phyloP scores from a whole-genome alignment of 2,113 vertebrate genomes.

The Morone saxatilis region DNA sequence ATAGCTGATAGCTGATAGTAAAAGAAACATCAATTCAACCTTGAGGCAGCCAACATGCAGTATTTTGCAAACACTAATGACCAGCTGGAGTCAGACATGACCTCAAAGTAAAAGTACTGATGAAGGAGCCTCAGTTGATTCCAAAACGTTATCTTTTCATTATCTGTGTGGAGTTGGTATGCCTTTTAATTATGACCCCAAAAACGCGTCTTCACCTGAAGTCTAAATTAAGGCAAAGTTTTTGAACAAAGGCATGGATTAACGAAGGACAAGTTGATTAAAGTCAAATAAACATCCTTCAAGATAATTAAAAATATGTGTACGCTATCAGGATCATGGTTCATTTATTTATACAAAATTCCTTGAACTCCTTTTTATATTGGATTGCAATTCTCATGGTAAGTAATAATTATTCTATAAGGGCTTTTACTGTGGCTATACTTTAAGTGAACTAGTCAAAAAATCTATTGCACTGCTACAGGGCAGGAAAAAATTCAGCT shows the following conservation, averaged over 20 bases:
- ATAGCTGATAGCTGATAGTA: slow-evolving; percentile 1
- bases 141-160: neutral
- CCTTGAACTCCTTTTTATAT: slow-evolving; percentile 22
- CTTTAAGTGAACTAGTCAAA: neutral
- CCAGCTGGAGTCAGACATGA: slow-evolving; percentile 43
- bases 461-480: neutral
- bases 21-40: slow-evolving; percentile 47
- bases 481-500: neutral
- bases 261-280: slow-evolving; percentile 45
- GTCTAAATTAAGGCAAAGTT: slow-evolving; percentile 34
- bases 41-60: slow-evolving; percentile 39
- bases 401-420: neutral
- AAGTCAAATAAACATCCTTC: slow-evolving; percentile 22
- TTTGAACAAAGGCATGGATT: neutral
- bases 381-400: neutral
- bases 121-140: neutral
- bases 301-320: slow-evolving; percentile 5
- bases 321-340: neutral
- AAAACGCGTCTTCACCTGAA: slow-evolving; percentile 30
- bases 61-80: slow-evolving; percentile 59
- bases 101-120: slow-evolving; percentile 13
- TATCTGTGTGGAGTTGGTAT: neutral
- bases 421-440: neutral
- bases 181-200: slow-evolving; percentile 28
- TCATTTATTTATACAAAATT: slow-evolving; percentile 2